A percentile compares a stretch with the other conserved stretches of the same genome.
phyloP scores from a whole-genome alignment of 1,140 invertebrate genomes.

The Steinernema khuongi region DNA sequence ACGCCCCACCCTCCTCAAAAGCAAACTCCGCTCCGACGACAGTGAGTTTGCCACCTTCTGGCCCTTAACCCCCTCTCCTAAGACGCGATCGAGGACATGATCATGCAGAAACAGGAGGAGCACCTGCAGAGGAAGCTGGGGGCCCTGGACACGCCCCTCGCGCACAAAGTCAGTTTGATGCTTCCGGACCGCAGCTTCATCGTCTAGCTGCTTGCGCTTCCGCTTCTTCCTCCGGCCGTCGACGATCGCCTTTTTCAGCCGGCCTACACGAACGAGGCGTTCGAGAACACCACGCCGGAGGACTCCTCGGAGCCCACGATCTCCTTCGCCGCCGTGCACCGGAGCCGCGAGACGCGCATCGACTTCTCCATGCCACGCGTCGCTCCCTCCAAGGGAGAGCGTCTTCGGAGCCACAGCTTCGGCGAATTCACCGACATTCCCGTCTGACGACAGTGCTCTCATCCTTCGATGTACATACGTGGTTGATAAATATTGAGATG shows the following conservation, averaged over 20 bases:
- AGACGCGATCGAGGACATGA: not conserved
- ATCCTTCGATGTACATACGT: conserved; percentile 4
- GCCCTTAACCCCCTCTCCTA: no score
- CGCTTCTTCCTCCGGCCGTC: no score
- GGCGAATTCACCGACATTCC: conserved; percentile 10
- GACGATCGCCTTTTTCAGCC: not conserved
- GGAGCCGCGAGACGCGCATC: not conserved
- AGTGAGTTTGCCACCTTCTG: no score
- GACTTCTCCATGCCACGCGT: not conserved
- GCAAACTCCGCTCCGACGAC: not conserved
- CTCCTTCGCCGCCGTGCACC: not conserved
- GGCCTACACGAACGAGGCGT: not conserved
- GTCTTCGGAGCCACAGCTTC: not conserved
- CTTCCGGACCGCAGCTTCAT: not conserved
- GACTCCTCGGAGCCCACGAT: not conserved
- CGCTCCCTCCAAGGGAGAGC: not conserved
- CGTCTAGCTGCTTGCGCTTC: not conserved
- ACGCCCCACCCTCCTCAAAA: not conserved
- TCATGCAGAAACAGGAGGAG: not conserved
- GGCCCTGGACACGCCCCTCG: not conserved
- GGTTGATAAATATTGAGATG: not conserved
- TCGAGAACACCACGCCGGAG: no score
- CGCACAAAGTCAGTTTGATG: not conserved
- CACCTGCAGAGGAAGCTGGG: not conserved
- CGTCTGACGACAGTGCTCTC: not conserved